These are phyloP conservation scores for Sebastes dallii DNA, from an alignment of 2,797 vertebrate genomes.

Conservation along the genomic window DNA sequence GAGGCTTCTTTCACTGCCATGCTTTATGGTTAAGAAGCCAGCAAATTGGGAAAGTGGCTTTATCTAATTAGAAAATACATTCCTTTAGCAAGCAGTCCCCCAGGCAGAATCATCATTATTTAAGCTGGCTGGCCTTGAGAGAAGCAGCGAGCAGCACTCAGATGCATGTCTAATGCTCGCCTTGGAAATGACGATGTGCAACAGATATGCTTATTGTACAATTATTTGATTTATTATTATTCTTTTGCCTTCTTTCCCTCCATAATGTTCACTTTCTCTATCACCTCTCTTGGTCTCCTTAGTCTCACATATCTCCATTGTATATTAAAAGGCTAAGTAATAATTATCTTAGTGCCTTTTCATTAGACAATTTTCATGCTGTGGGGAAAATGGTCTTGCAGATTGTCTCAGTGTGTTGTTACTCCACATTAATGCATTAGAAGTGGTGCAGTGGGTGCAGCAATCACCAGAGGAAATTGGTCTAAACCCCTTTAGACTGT, in stretches of 20 bases:
- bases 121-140: constrained; percentile 80
- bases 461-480: constrained; percentile 55
- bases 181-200: constrained; percentile 65
- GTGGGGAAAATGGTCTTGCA: constrained; percentile 51
- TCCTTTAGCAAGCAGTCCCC: constrained; percentile 80
- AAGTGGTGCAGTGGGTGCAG: constrained; percentile 40
- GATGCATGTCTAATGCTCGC: constrained; percentile 78
- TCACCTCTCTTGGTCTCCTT: constrained; percentile 27
- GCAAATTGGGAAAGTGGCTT: constrained; percentile 83
- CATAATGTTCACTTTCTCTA: constrained; percentile 38
- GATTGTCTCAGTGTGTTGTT: constrained; percentile 54
- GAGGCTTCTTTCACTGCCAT: constrained; percentile 74
- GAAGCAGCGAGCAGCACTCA: constrained; percentile 67
- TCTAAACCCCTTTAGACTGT: constrained; percentile 41
- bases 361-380: constrained; percentile 64
- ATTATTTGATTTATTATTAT: constrained; percentile 56
- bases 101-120: constrained; percentile 82
- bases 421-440: constrained; percentile 37
- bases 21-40: constrained; percentile 83
- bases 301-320: constrained; percentile 47
- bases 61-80: constrained; percentile 84
- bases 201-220: constrained; percentile 62
- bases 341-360: constrained; percentile 65
- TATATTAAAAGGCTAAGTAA: constrained; percentile 66
- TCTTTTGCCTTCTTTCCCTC: constrained; percentile 32